Percentiles rank a stretch among this genome's conserved stretches.
These are phyloP conservation scores for Timema cristinae DNA, from an alignment of 2,888 invertebrate species.

Conservation along the genomic window DNA sequence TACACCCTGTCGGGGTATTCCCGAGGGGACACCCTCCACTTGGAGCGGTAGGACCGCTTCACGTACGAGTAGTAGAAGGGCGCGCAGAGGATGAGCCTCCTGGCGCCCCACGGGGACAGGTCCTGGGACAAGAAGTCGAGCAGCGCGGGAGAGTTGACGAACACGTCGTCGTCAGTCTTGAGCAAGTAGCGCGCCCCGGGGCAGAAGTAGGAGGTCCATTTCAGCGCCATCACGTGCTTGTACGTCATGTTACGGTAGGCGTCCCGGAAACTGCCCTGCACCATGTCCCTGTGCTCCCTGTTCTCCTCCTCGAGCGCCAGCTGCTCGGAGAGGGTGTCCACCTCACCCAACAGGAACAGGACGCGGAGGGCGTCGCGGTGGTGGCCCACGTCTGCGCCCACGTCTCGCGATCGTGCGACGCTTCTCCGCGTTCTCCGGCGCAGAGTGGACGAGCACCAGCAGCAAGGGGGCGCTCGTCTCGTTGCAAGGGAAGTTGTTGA, in stretches of 20 bases:
- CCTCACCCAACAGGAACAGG: slow-evolving; percentile 63
- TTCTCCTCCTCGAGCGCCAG: slow-evolving; percentile 52
- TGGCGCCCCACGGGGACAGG: slow-evolving; percentile 57
- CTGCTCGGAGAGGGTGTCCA: slow-evolving; percentile 42
- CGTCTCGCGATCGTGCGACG: slow-evolving; percentile 66
- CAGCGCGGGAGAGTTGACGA: slow-evolving; percentile 46
- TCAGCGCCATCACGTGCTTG: slow-evolving; percentile 77
- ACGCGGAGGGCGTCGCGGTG: slow-evolving; percentile 37
- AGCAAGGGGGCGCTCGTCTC: slow-evolving; percentile 50
- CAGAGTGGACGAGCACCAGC: slow-evolving; percentile 64
- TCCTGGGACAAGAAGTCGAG: slow-evolving; percentile 49
- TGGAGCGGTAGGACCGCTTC: slow-evolving; percentile 59
- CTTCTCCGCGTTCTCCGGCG: slow-evolving; percentile 60
- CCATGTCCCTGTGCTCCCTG: slow-evolving; percentile 57
- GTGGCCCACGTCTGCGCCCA: slow-evolving; percentile 54
- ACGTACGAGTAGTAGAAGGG: slow-evolving; percentile 50
- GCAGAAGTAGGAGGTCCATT: slow-evolving; percentile 71
- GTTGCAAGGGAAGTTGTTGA: slow-evolving; percentile 56
- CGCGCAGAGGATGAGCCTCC: slow-evolving; percentile 59
- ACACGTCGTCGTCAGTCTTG: slow-evolving; percentile 50
- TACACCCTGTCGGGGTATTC: slow-evolving; percentile 63
- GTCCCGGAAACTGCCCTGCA: slow-evolving; percentile 74
- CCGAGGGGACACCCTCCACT: slow-evolving; percentile 65
- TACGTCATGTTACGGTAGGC: slow-evolving; percentile 78
- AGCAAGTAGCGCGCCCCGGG: slow-evolving; percentile 55